These are phyloP conservation scores for Natator depressus DNA, from an alignment of 2,113 vertebrate genomes.

Conservation along the genomic window DNA sequence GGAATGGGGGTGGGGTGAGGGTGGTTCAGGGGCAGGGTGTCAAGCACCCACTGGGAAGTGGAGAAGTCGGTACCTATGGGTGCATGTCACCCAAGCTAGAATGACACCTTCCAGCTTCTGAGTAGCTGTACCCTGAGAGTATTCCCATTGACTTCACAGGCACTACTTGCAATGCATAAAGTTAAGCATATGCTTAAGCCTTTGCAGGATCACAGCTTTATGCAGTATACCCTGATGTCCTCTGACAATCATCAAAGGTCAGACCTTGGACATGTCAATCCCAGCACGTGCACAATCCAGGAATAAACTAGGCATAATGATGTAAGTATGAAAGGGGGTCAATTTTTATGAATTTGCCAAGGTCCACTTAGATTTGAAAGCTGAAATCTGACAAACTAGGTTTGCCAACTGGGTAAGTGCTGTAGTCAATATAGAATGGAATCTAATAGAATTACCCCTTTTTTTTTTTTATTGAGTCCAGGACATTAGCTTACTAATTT, in stretches of 20 bases:
- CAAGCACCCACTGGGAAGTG: too few relatives aligned
- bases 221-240: neutral
- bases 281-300: neutral
- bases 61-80: neutral
- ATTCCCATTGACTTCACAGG: neutral
- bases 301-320: neutral
- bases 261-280: neutral
- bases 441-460: neutral
- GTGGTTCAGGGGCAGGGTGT: too few relatives aligned
- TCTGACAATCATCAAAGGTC: neutral
- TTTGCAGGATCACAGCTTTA: neutral
- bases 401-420: neutral
- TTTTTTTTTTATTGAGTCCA: neutral
- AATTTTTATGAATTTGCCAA: neutral
- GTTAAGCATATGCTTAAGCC: fast-evolving
- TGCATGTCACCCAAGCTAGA: neutral
- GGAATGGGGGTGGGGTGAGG: too few relatives aligned
- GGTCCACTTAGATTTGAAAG: neutral
- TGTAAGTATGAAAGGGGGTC: neutral
- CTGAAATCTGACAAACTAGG: neutral
- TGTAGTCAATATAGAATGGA: neutral
- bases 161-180: neutral
- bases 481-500: neutral
- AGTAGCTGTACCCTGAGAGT: neutral
- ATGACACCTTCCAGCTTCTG: neutral